phyloP scores from a whole-genome alignment of 2,797 vertebrate species.

The Mallotus villosus region DNA sequence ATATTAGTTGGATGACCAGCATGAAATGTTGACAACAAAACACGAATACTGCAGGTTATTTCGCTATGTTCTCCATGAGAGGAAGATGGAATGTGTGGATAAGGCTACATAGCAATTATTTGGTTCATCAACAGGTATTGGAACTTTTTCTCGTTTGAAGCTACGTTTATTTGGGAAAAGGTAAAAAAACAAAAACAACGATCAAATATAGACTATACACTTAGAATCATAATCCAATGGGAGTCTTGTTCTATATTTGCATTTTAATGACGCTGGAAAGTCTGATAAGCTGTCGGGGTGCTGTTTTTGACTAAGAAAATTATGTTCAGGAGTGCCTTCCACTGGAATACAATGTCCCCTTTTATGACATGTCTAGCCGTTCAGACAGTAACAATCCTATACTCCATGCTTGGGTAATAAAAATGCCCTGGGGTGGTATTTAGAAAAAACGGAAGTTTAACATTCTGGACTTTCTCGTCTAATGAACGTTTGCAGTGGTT shows the following conservation, averaged over 20 bases:
- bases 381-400: background rate
- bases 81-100: too few species aligned
- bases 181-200: background rate
- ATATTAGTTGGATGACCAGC: too few species aligned
- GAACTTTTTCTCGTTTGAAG: background rate
- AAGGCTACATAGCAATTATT: too few species aligned
- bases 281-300: background rate
- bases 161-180: too few species aligned
- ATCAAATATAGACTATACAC: background rate
- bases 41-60: too few species aligned
- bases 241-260: conserved; percentile 39
- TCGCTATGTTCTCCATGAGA: too few species aligned
- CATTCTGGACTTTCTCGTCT: too few species aligned
- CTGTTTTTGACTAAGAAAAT: conserved; percentile 23
- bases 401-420: too few species aligned
- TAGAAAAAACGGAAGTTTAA: too few species aligned
- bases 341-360: conserved; percentile 5
- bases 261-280: conserved; percentile 31
- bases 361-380: background rate
- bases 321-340: background rate
- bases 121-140: too few species aligned
- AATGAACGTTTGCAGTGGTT: too few species aligned
- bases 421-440: background rate
- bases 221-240: background rate
- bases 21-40: too few species aligned